These are phyloP conservation scores for Parazoanthus swiftii DNA, from an alignment of 92 coral and sea anemone genomes.

Conservation along the genomic window DNA sequence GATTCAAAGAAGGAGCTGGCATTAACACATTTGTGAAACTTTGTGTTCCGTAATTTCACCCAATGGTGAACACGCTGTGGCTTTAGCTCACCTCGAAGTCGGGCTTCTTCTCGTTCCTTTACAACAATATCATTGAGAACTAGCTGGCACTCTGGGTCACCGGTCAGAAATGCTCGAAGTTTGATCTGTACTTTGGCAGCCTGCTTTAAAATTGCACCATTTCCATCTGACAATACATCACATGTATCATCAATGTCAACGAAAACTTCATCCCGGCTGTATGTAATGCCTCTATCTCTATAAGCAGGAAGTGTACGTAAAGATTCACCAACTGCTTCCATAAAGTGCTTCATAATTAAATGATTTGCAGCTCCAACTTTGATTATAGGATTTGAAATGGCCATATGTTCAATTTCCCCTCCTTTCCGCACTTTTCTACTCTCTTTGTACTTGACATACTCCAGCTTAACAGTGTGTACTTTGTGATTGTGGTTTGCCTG, in stretches of 20 bases:
- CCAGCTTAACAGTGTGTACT: constrained; percentile 86
- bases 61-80: constrained; percentile 97
- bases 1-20: constrained; percentile 62
- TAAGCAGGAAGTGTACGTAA: constrained; percentile 88
- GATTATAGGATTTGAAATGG: constrained; percentile 83
- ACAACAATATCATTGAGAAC: constrained; percentile 82
- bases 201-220: constrained; percentile 77
- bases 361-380: constrained; percentile 84
- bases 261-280: constrained; percentile 93
- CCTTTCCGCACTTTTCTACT: constrained; percentile 73
- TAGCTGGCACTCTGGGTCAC: constrained; percentile 95
- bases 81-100: constrained; percentile 88
- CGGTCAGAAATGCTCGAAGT: constrained; percentile 87
- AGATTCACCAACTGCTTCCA: constrained; percentile 78
- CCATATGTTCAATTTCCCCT: constrained; percentile 79
- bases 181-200: constrained; percentile 80
- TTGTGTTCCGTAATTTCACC: constrained; percentile 73
- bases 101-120: constrained; percentile 82
- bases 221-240: constrained; percentile 70
- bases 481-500: constrained; percentile 75
- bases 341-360: constrained; percentile 71
- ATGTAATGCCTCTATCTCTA: constrained; percentile 94
- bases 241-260: constrained; percentile 91
- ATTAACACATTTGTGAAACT: constrained; percentile 88
- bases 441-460: constrained; percentile 89